These are phyloP conservation scores for Phycodurus eques DNA, from an alignment of 2,113 vertebrate genomes.

Conservation along the genomic window DNA sequence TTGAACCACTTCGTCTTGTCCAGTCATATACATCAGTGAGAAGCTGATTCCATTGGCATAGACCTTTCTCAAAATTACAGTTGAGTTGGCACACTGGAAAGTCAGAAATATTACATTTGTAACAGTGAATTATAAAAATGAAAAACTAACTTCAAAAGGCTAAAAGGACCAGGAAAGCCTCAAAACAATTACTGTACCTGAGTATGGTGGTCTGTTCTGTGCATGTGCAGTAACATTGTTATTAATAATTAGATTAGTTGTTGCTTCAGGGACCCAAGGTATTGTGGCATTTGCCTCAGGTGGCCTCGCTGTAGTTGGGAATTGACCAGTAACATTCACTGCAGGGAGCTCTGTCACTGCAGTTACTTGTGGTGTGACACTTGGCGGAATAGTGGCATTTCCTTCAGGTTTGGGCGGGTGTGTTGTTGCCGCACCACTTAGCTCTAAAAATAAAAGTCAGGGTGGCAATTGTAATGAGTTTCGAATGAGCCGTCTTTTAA, in stretches of 20 bases:
- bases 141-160: not conserved
- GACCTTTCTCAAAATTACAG: constrained; percentile 42
- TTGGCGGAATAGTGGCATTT: not conserved
- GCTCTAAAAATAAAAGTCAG: constrained; percentile 9
- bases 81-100: constrained; percentile 32
- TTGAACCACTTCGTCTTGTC: constrained; percentile 37
- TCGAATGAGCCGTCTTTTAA: no score
- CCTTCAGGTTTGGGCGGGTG: not conserved
- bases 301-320: not conserved
- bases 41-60: constrained; percentile 45
- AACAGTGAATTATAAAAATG: not conserved
- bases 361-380: constrained; percentile 6
- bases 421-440: not conserved
- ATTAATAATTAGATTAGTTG: not conserved
- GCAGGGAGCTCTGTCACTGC: constrained; percentile 9
- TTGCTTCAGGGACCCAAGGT: not conserved
- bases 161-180: not conserved
- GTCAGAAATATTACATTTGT: not conserved
- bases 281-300: not conserved
- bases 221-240: constrained; percentile 1
- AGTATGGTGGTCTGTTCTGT: not conserved
- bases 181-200: constrained; percentile 14
- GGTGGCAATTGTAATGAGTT: not conserved
- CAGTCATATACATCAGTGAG: constrained; percentile 45
- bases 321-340: not conserved